Evolutionary conservation across 2,888 invertebrate species (phyloP).

Genomic region (Syrphus vitripennis): DNA sequence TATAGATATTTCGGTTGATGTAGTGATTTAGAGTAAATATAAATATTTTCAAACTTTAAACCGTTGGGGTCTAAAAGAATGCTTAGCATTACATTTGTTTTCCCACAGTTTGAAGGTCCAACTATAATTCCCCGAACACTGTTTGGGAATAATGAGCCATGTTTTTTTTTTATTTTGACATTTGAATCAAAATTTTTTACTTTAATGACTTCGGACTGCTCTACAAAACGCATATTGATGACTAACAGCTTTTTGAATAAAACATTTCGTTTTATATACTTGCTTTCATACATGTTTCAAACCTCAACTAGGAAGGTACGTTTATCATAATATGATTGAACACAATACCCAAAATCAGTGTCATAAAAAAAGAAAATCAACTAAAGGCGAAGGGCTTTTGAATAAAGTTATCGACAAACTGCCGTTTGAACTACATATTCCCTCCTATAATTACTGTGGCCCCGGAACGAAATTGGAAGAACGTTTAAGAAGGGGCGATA

Average conservation of each 20-base stretch:
- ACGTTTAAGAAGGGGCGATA: slow-evolving; percentile 72
- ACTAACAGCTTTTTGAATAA: background rate
- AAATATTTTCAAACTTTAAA: too few relatives aligned
- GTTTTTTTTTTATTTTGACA: slow-evolving; percentile 41
- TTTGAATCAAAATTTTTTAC: background rate
- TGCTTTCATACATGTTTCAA: background rate
- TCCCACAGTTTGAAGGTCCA: too few relatives aligned
- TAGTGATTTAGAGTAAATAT: background rate
- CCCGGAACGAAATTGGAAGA: slow-evolving; percentile 72
- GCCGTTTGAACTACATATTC: slow-evolving; percentile 66
- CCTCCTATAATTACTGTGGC: slow-evolving; percentile 73
- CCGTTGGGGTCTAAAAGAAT: too few relatives aligned
- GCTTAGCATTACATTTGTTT: too few relatives aligned
- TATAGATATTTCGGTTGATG: background rate
- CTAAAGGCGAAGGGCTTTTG: background rate
- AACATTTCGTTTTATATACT: background rate
- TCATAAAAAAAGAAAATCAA: background rate
- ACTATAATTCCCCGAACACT: slow-evolving; percentile 3
- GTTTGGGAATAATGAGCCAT: slow-evolving; percentile 73
- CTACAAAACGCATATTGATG: background rate
- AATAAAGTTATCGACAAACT: slow-evolving; percentile 62
- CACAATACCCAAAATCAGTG: background rate
- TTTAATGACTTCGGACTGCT: background rate
- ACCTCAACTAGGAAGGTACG: background rate
- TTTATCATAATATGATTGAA: background rate